Percentiles rank a stretch among this genome's conserved stretches.
These are phyloP conservation scores for Calliopum simillimum DNA, from an alignment of 2,888 invertebrate species.

Conservation along the genomic window DNA sequence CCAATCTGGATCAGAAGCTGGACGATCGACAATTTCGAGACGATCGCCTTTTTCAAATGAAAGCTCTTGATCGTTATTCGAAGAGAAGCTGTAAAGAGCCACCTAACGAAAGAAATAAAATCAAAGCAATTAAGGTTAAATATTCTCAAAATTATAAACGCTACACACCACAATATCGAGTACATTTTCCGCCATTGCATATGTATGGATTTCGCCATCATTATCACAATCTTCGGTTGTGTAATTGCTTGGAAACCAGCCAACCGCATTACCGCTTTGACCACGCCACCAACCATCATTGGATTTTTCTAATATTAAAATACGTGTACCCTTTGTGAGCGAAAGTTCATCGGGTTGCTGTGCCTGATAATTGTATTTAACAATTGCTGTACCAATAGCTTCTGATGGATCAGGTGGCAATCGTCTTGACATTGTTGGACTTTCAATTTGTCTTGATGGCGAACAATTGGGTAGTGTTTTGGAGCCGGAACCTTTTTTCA, in stretches of 20 bases:
- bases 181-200: slow-evolving; percentile 95
- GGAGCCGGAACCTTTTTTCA: slow-evolving; percentile 84
- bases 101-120: slow-evolving; percentile 68
- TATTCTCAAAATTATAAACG: background rate
- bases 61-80: slow-evolving; percentile 94
- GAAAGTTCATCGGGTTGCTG: slow-evolving; percentile 96
- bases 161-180: slow-evolving; percentile 86
- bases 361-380: slow-evolving; percentile 95
- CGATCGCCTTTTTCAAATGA: slow-evolving; percentile 97
- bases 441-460: slow-evolving; percentile 83
- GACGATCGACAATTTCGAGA: slow-evolving; percentile 95
- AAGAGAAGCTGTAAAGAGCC: slow-evolving; percentile 92
- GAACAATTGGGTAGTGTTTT: slow-evolving; percentile 88
- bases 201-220: slow-evolving; percentile 90
- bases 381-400: slow-evolving; percentile 88
- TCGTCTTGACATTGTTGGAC: slow-evolving; percentile 80
- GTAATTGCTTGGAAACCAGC: slow-evolving; percentile 98
- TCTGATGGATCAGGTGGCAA: slow-evolving; percentile 86
- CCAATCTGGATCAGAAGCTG: slow-evolving; percentile 99
- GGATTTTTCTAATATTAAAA: slow-evolving; percentile 96
- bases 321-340: slow-evolving; percentile 92
- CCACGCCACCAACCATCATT: slow-evolving; percentile 99
- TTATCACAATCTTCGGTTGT: slow-evolving; percentile 91
- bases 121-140: background rate
- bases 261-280: slow-evolving; percentile 74